Evolutionary conservation across 2,797 vertebrate genomes (phyloP), one percentile per base, ranked within the genome.

Genomic region (Semaprochilodus insignis): DNA sequence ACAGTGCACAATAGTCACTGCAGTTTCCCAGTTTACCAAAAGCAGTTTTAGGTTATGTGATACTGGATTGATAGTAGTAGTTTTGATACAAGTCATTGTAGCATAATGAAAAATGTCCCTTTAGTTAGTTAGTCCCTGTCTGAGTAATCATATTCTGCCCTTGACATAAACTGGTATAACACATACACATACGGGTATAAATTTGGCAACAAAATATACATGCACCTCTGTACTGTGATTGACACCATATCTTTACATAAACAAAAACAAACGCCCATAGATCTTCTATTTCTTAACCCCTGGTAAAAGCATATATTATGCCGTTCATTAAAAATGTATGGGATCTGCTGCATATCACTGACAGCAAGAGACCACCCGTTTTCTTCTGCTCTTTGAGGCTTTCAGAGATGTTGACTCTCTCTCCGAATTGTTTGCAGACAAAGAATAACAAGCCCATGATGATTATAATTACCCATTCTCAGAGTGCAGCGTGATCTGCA

Each of bases 371-470:
- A 23, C 36, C 27, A 23, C 44, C 34, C 48, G 79, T 34, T 82
- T 84, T 81, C 79, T 57, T 77, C 31, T 70, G 4, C 65, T 83
- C 83, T 92, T 90, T 93, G 89, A 91, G 87, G 88, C 88, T 67
- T 66, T 70, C 80, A 66, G 74, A 89, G 89, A 90, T 87, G 84
- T 60, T 76, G 69, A 70, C 21, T 74, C 77, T 60, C 57, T 52
- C 57, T 25, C 57, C 13, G 27, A 62, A 69, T 69, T 79, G 55
- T 71, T 63, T 78, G 82, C 34, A 74, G 71, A 74, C 73, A 83
- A 77, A 72, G 34, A 77, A 83, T 70, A 80, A 73, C 62, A 73
- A 67, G 74, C 67, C 69, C 21, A 66, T 77, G 54, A 79, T 85
- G 78, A 85, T 74, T 66, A 69, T 78, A 75, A 75, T 75, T 62